A percentile compares a stretch with the other conserved stretches of the same genome.
Evolutionary conservation across 2,888 invertebrate species (phyloP).

Genomic region (Quadriops clusia): DNA sequence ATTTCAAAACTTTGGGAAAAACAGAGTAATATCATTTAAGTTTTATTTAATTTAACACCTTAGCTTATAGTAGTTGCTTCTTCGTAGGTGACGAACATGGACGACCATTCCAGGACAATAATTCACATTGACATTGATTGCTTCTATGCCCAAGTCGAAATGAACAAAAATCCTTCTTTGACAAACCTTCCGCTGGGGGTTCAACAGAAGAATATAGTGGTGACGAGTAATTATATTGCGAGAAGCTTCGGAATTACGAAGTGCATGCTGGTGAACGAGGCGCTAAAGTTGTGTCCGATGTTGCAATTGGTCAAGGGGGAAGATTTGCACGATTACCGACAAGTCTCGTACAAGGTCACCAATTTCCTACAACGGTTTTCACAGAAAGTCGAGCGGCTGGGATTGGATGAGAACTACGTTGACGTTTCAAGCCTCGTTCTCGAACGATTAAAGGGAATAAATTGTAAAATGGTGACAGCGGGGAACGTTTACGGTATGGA

Average conservation of each 20-base stretch:
- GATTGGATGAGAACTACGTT: slow-evolving; percentile 76
- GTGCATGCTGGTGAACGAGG: slow-evolving; percentile 67
- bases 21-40: too few species aligned
- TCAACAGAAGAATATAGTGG: slow-evolving; percentile 73
- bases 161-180: slow-evolving; percentile 57
- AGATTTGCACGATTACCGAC: slow-evolving; percentile 68
- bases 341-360: slow-evolving; percentile 65
- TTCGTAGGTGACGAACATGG: slow-evolving; percentile 11
- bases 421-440: slow-evolving; percentile 62
- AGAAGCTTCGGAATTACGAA: slow-evolving; percentile 64
- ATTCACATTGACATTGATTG: slow-evolving; percentile 75
- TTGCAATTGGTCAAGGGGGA: slow-evolving; percentile 70
- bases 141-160: slow-evolving; percentile 81
- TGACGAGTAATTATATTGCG: slow-evolving; percentile 76
- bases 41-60: too few species aligned
- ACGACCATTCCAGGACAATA: slow-evolving; percentile 53
- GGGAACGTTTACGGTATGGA: slow-evolving; percentile 47
- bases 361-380: slow-evolving; percentile 59
- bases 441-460: slow-evolving; percentile 32
- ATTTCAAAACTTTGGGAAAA: too few species aligned
- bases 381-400: slow-evolving; percentile 64
- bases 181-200: slow-evolving; percentile 61
- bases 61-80: too few species aligned
- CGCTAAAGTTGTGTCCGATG: slow-evolving; percentile 58
- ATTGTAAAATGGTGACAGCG: slow-evolving; percentile 25